Conservation (phyloP, 1,140 invertebrate species). For the Solen grandis region DNA sequence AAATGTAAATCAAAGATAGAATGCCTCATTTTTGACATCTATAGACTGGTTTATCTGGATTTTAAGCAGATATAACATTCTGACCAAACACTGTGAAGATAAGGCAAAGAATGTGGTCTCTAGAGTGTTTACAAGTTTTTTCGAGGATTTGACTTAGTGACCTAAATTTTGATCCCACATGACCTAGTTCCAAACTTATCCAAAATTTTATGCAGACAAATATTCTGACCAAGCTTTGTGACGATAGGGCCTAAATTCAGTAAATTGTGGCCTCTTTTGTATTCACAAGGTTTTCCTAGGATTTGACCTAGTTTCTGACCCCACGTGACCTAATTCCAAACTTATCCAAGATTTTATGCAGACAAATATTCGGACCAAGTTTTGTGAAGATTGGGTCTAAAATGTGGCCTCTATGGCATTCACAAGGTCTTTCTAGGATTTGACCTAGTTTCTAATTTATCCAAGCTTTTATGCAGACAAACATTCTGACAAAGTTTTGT, state of each 20-base stretch:
- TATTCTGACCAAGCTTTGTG: neutral
- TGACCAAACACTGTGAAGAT: no score
- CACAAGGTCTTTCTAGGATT: neutral
- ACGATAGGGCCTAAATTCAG: no score
- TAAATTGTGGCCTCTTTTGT: neutral
- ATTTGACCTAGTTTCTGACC: neutral
- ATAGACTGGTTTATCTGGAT: no score
- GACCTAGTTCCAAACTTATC: neutral
- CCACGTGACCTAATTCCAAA: neutral
- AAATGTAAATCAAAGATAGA: neutral
- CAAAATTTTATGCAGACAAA: neutral
- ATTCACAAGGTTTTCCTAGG: neutral
- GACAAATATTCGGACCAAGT: neutral
- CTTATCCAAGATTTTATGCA: neutral
- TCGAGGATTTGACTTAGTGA: neutral
- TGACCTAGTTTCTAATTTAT: neutral
- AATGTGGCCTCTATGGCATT: neutral
- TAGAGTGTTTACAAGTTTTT: neutral
- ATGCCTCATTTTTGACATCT: neutral
- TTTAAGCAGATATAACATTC: no score
- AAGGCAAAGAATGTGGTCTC: neutral
- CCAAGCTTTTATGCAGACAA: neutral
- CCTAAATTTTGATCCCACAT: neutral
- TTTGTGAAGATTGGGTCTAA: neutral
- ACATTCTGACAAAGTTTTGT: neutral